Evolutionary conservation across 1,140 invertebrate species (phyloP).

Genomic region (Bicyclus anynana): DNA sequence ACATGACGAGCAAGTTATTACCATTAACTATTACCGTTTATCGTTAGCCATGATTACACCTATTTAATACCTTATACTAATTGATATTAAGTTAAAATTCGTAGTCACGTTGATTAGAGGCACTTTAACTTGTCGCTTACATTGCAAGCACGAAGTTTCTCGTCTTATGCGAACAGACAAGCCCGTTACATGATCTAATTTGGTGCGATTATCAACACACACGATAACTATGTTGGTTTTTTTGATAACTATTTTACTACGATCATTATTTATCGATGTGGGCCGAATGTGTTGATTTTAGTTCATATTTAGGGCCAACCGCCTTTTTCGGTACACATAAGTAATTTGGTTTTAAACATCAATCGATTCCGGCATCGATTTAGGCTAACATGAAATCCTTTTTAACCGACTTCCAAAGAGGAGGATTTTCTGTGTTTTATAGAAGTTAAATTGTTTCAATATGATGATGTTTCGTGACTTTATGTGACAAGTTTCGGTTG

Average conservation of each 20-base stretch:
- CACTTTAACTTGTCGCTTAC: not conserved
- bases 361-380: no score
- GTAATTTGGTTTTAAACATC: no score
- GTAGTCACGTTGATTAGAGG: not conserved
- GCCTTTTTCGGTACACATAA: not conserved
- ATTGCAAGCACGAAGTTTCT: conserved; percentile 34
- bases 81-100: not conserved
- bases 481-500: no score
- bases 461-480: no score
- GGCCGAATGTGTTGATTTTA: conserved; percentile 14
- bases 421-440: no score
- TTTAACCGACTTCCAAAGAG: no score
- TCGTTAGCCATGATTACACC: not conserved
- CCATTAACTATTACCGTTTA: not conserved
- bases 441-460: no score
- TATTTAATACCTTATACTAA: not conserved
- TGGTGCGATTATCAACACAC: conserved; percentile 38
- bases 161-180: conserved; percentile 47
- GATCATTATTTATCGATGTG: conserved; percentile 27
- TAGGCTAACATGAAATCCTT: no score
- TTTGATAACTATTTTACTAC: conserved; percentile 25
- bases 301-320: conserved; percentile 2
- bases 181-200: conserved; percentile 56
- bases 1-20: not conserved
- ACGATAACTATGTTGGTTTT: conserved; percentile 33